These are phyloP conservation scores for Poeciliopsis retropinna DNA, from an alignment of 2,113 vertebrate species.

Conservation along the genomic window DNA sequence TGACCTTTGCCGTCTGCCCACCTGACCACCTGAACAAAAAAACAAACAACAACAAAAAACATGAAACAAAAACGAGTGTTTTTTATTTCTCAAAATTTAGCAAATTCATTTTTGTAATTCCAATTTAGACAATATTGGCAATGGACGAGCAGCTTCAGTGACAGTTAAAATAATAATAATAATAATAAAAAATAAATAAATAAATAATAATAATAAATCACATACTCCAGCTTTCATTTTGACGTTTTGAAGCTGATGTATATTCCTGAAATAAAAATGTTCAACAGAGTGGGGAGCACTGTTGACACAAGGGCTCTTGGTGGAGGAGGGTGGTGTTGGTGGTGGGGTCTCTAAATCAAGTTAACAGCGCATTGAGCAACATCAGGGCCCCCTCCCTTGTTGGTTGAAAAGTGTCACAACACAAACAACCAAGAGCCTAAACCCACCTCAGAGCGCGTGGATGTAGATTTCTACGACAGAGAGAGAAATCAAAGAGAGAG, in stretches of 20 bases:
- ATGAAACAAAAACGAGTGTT: too few species aligned
- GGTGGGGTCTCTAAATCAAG: neutral
- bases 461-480: neutral
- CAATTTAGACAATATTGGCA: too few species aligned
- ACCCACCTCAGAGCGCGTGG: neutral
- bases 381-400: conserved; percentile 16
- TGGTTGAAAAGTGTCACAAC: conserved; percentile 9
- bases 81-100: too few species aligned
- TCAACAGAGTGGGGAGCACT: neutral
- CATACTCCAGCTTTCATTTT: too few species aligned
- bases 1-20: too few species aligned
- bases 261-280: neutral
- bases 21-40: too few species aligned
- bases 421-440: conserved; percentile 2
- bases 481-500: neutral
- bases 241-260: neutral
- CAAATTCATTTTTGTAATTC: too few species aligned
- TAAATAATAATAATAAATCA: too few species aligned
- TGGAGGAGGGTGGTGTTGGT: neutral
- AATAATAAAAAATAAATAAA: too few species aligned
- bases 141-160: too few species aligned
- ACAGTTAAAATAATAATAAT: too few species aligned
- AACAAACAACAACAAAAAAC: too few species aligned
- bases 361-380: conserved; percentile 45
- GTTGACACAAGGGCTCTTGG: neutral